phyloP scores from a whole-genome alignment of 1,140 invertebrate species.

The Gryon sp. region DNA sequence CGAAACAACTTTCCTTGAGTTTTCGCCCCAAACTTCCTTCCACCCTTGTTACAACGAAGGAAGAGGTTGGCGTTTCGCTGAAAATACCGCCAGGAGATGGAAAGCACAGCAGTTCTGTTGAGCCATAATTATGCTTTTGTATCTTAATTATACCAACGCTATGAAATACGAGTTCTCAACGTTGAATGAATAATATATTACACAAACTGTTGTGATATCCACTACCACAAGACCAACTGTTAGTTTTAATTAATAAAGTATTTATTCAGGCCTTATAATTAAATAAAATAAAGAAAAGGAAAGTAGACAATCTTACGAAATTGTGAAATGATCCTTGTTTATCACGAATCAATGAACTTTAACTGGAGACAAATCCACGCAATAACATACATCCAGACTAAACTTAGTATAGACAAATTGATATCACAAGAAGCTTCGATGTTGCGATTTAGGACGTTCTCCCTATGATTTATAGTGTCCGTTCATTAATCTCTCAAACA shows the following conservation, averaged over 20 bases:
- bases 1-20: slow-evolving; percentile 61
- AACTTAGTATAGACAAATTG: slow-evolving; percentile 56
- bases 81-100: slow-evolving; percentile 60
- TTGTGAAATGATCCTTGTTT: too few species aligned
- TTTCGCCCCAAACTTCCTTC: slow-evolving; percentile 56
- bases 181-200: slow-evolving; percentile 34
- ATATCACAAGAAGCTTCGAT: slow-evolving; percentile 50
- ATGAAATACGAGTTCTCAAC: slow-evolving; percentile 30
- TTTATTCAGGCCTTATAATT: too few species aligned
- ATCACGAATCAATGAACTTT: slow-evolving; percentile 34
- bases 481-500: slow-evolving; percentile 51
- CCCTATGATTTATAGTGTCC: slow-evolving; percentile 33
- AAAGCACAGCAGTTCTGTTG: slow-evolving; percentile 57
- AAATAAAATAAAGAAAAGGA: too few species aligned
- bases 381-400: slow-evolving; percentile 48
- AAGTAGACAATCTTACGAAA: too few species aligned
- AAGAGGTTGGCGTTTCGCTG: slow-evolving; percentile 45
- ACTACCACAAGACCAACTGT: too few species aligned
- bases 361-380: slow-evolving; percentile 6
- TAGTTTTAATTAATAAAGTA: too few species aligned
- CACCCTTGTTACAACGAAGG: slow-evolving; percentile 45
- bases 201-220: not conserved
- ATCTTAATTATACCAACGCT: slow-evolving; percentile 57
- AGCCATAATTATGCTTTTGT: slow-evolving; percentile 64
- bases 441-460: slow-evolving; percentile 28